Percentiles rank a stretch among this genome's conserved stretches.
phyloP scores from a whole-genome alignment of 2,113 vertebrate species.

The Ailurus styani region DNA sequence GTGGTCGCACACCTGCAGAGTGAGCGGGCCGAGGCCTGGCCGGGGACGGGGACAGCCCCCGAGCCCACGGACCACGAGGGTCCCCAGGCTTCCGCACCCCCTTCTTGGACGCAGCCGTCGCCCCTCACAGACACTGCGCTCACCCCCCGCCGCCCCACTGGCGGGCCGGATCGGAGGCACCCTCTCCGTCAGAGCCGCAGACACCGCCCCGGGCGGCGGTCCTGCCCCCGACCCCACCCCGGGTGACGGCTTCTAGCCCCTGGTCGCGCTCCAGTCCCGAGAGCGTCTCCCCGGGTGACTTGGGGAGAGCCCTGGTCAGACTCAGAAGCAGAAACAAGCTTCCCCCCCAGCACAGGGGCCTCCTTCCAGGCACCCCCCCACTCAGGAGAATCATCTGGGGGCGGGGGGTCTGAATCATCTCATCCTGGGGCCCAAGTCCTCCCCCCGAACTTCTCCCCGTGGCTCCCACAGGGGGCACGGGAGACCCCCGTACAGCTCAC shows the following conservation, averaged over 20 bases:
- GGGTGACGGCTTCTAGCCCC: rapidly evolving
- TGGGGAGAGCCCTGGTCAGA: background rate
- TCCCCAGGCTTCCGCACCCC: background rate
- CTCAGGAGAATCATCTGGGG: background rate
- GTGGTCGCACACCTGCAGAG: background rate
- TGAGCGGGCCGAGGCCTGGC: background rate
- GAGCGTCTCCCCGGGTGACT: background rate
- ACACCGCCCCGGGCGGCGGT: rapidly evolving
- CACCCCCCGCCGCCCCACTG: rapidly evolving
- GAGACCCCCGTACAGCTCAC: rapidly evolving
- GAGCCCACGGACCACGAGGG: background rate
- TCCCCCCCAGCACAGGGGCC: background rate
- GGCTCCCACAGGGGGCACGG: background rate
- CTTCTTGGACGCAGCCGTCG: background rate
- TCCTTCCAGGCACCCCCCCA: background rate
- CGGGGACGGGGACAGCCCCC: background rate
- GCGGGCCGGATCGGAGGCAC: background rate
- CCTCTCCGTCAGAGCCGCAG: background rate
- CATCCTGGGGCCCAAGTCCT: background rate
- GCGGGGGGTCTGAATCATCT: background rate
- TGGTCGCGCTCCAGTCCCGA: rapidly evolving
- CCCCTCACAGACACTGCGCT: background rate
- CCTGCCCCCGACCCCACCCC: background rate
- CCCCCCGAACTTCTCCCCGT: background rate
- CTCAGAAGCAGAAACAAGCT: background rate